Base-by-base conservation (phyloP, 2,797 vertebrate genomes). In the Jordanella pulchra region DNA sequence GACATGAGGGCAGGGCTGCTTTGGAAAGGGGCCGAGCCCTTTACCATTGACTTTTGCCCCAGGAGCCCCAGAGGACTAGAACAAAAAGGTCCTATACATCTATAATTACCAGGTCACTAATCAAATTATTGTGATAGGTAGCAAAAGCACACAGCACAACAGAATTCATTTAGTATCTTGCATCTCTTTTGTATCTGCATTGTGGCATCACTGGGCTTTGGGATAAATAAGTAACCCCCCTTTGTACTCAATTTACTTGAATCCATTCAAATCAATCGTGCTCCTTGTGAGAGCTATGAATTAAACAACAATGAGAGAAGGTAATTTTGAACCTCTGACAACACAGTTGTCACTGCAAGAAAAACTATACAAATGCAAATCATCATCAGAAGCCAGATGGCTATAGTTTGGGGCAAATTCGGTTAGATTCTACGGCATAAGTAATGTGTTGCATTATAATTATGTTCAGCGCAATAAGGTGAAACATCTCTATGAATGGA, bases 91-190 rank as follows among this genome's bases (percentile, higher is more conserved):
- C 91, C 81, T 75, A 77, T 83, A 86, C 91, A 92, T 89, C 90
- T 91, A 92, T 79, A 75, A 91, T 88, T 89, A 92, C 85, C 87
- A 91, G 93, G 93, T 94, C 94, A 94, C 93, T 91, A 93, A 94
- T 93, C 90, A 91, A 93, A 94, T 95, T 91, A 94, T 85, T 84
- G 83, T 89, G 91, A 95, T 93, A 89, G 89, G 88, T 72, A 79
- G 71, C 74, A 75, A 89, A 84, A 86, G 83, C 80, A 81, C 77
- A 73, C 85, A 81, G 91, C 86, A 93, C 90, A 91, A 91, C 80
- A 83, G 90, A 91, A 93, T 94, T 92, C 83, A 89, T 93, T 92
- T 91, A 89, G 90, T 86, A 89, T 84, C 82, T 76, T 81, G 81
- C 79, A 83, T 77, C 82, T 75, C 89, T 65, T 89, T 93, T 94